Evolutionary conservation across 2,113 vertebrate species (phyloP), one percentile per base, ranked within the genome.

Genomic region (Pseudopipra pipra): DNA sequence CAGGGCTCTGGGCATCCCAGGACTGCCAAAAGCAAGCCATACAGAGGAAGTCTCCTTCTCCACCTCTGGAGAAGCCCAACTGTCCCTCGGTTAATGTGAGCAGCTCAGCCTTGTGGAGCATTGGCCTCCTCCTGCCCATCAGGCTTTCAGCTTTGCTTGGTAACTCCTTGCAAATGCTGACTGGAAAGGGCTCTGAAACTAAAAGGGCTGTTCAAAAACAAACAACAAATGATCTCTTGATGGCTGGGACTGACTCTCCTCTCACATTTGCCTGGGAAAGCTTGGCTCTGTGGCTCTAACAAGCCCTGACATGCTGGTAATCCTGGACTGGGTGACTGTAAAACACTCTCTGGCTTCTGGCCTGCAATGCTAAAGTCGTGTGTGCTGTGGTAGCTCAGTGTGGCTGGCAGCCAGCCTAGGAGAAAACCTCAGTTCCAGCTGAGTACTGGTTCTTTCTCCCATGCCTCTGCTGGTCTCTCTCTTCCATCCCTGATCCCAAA

Each of bases 291-390:
- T 71, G 25, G 35, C 74, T 89, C 58, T 78, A 77, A 87, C 91
- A 89, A 85, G 93, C 85, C 62, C 66, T 68, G 77, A 89, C 89
- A 68, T 0, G 62, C 85, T 80, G 82, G 41, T 87, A 87, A 76
- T 59, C 39, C 78, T 33, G 85, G 71, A 72, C 81, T 62, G 59
- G 49, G 35, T 55, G 82, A 70, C 14, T 58, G 33, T 91, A 96
- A 87, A 96, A 91, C 52, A 52, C 47, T 30, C 72, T 47, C 87
- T 94, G 84, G 89, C 65, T 95, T 92, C 70, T 88, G 56, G 91
- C 54, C 70, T 86, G 58, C 0, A 3, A 82, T 63, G 49, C 56
- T 91, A 59, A 82, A 82, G 66, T 85, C 27, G 22, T 31, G 80
- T 58, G 55, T 89, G 70, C 87, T 81, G 77, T 0, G 1, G 92